Conservation (phyloP, 2,797 vertebrate genomes). For the Emys orbicularis region DNA sequence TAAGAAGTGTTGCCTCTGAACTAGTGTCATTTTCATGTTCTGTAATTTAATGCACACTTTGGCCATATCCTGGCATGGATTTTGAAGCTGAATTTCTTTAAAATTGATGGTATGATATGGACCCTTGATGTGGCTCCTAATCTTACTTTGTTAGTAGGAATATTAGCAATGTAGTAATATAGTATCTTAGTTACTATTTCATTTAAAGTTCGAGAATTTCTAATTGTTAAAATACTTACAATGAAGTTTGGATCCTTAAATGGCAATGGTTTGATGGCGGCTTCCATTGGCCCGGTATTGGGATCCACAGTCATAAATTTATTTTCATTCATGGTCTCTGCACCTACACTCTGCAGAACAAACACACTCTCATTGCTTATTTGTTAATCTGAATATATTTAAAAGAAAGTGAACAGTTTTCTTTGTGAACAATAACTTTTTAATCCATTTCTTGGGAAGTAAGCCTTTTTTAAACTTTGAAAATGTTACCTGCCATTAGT, state of each 20-base stretch:
- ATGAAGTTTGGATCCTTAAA: conserved; percentile 94
- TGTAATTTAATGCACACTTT: neutral
- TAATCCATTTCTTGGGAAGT: neutral
- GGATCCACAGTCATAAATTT: conserved; percentile 84
- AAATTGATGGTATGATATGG: neutral
- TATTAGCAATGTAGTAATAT: neutral
- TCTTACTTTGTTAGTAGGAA: conserved; percentile 41
- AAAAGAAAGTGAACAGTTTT: neutral
- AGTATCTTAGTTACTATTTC: conserved; percentile 21
- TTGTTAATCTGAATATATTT: neutral
- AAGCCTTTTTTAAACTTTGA: conserved; percentile 21
- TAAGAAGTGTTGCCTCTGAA: conserved; percentile 17
- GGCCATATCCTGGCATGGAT: accelerated
- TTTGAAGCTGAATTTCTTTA: conserved; percentile 22
- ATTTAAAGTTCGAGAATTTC: conserved; percentile 14
- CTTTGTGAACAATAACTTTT: neutral
- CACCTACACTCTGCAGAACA: conserved; percentile 76
- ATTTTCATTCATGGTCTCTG: conserved; percentile 85
- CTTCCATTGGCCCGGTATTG: conserved; percentile 79
- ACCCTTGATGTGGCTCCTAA: conserved; percentile 19
- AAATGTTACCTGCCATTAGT: neutral
- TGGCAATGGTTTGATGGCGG: conserved; percentile 85
- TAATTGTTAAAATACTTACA: conserved; percentile 80
- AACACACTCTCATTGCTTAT: conserved; percentile 6
- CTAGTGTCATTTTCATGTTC: neutral